These are phyloP conservation scores for Tupiocoris notatus DNA, from an alignment of 2,888 invertebrate genomes.

Conservation along the genomic window DNA sequence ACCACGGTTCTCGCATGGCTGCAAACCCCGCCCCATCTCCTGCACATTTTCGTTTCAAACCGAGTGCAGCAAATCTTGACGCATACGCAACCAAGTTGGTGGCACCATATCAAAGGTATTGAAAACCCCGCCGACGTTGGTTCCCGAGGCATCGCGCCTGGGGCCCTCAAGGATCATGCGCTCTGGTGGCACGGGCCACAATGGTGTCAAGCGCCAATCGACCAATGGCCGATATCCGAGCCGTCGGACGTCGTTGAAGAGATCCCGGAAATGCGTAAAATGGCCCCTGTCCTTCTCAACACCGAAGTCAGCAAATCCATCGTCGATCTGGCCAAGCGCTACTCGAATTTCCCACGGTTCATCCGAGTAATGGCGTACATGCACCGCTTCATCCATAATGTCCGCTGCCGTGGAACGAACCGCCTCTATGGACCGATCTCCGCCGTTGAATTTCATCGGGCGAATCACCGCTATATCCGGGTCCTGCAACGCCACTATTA, in stretches of 20 bases:
- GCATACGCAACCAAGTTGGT: neutral
- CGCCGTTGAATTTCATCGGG: neutral
- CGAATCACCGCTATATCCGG: neutral
- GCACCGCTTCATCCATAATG: neutral
- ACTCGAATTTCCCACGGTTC: too few species aligned
- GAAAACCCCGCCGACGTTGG: too few species aligned
- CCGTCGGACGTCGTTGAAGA: neutral
- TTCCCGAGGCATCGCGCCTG: conserved; percentile 44
- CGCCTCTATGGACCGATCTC: neutral
- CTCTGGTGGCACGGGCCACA: conserved; percentile 43
- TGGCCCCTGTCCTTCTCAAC: neutral
- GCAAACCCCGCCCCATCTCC: conserved; percentile 16
- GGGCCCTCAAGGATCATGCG: conserved; percentile 1
- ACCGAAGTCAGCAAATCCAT: neutral
- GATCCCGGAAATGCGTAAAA: neutral
- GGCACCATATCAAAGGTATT: too few species aligned
- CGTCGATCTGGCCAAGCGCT: neutral
- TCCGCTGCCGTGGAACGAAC: neutral
- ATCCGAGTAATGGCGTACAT: neutral
- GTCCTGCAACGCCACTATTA: neutral
- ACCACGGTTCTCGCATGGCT: conserved; percentile 21
- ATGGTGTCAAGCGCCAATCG: neutral
- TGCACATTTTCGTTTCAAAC: conserved; percentile 26
- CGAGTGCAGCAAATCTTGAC: conserved; percentile 11
- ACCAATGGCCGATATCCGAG: neutral